Evolutionary conservation across 1,140 invertebrate genomes (phyloP).

Genomic region (Globodera ellingtonae): DNA sequence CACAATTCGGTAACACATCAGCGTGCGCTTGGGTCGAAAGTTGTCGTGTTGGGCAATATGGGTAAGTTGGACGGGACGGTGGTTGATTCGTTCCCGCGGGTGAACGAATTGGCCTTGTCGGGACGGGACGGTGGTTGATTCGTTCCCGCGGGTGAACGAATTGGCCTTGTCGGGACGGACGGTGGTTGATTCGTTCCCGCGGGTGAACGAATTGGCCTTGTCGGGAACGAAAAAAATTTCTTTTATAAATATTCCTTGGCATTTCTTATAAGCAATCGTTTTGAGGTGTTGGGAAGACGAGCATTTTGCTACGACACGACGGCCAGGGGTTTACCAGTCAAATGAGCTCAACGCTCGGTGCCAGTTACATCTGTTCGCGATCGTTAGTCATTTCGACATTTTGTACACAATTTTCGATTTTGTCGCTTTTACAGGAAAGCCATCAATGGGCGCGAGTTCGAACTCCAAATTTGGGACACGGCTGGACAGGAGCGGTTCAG

Average conservation of each 20-base stretch:
- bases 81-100: too few species aligned
- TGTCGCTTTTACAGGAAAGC: constrained; percentile 15
- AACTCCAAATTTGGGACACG: constrained; percentile 73
- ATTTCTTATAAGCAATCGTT: too few species aligned
- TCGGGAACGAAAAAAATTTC: too few species aligned
- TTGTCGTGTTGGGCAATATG: constrained; percentile 46
- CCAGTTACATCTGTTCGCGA: constrained; percentile 35
- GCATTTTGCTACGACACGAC: constrained; percentile 45
- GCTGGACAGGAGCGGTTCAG: constrained; percentile 95
- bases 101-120: too few species aligned
- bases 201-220: too few species aligned
- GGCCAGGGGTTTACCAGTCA: constrained; percentile 48
- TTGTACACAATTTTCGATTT: not conserved
- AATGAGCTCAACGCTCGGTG: constrained; percentile 40
- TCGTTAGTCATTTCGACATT: constrained; percentile 16
- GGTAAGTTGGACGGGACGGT: constrained; percentile 6
- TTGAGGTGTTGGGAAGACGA: constrained; percentile 46
- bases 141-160: too few species aligned
- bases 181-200: too few species aligned
- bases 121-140: too few species aligned
- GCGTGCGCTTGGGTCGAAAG: constrained; percentile 42
- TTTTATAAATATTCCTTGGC: too few species aligned
- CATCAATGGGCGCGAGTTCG: constrained; percentile 40
- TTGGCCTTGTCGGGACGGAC: too few species aligned
- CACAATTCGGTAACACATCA: constrained; percentile 8